These are phyloP conservation scores for Masnerella sp. DNA, from an alignment of 2,888 invertebrate species.

Conservation along the genomic window DNA sequence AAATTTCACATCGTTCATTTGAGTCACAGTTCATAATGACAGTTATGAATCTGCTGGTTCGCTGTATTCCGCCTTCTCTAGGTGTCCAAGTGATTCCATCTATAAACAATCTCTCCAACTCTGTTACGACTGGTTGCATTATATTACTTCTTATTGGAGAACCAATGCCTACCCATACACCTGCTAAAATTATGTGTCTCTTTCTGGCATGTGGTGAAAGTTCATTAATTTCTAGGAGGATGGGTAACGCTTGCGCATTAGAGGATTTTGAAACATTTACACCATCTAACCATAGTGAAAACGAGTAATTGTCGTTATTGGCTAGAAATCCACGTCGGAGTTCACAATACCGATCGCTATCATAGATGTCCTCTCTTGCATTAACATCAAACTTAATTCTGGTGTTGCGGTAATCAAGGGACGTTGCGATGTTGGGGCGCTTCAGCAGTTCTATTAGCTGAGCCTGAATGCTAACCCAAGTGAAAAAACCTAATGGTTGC, in stretches of 20 bases:
- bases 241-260: constrained; percentile 5
- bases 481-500: constrained; percentile 16
- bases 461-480: constrained; percentile 8
- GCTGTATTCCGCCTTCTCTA: background rate
- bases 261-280: constrained; percentile 16
- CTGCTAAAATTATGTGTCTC: constrained; percentile 17
- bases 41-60: constrained; percentile 11
- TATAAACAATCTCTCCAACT: background rate
- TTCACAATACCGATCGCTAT: constrained; percentile 10
- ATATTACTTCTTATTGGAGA: constrained; percentile 12
- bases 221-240: constrained; percentile 13
- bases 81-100: constrained; percentile 15
- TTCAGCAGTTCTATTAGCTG: constrained; percentile 10
- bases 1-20: background rate
- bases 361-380: constrained; percentile 17
- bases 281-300: constrained; percentile 35
- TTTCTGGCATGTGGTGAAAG: constrained; percentile 16
- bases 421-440: constrained; percentile 3
- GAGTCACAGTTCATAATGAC: constrained; percentile 7
- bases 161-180: no score
- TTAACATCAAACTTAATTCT: constrained; percentile 3
- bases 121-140: constrained; percentile 21
- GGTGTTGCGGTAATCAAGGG: constrained; percentile 4
- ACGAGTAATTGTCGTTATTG: constrained; percentile 9
- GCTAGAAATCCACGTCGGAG: constrained; percentile 5